Evolutionary conservation across 2,113 vertebrate genomes (phyloP), one percentile per base, ranked within the genome.

Genomic region (Dermatemys mawii): DNA sequence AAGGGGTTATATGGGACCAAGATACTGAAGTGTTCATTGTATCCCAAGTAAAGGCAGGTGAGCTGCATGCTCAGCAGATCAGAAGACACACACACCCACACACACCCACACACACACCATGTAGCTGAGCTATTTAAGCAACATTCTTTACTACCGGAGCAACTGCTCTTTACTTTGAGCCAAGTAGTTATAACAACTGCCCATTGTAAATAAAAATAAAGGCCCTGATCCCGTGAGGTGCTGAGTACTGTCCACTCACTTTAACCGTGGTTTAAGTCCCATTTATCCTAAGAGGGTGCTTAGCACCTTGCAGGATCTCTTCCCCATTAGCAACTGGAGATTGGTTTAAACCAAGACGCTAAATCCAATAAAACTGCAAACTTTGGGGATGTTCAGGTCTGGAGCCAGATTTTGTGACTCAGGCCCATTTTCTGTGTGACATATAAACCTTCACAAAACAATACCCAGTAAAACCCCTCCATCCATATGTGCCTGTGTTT

Each of bases 401-500:
- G 5, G 2, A 7, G 44, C 50, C 51, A 44, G 7, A 6, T 75
- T 93, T 87, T 78, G 41, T 8, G 67, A 3, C 6, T 53, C 67
- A 90, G 57, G 11, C 32, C 8, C 13, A 84, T n/a, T 27, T 29
- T 46, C 29, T 29, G 29, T 19, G n/a, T n/a, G 32, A 76, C 46
- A 54, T 19, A 35, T 53, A 78, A 55, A 55, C 41, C 41, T 55
- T 86, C 32, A n/a, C 73, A 79, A 51, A 78, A 2, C 21, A 7
- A 67, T n/a, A n/a, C 60, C 60, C 60, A 67, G 35, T 67, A 17
- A 67, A 50, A 12, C 22, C 80, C 46, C 17, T 27, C 5, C 41
- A 27, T 24, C 63, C 38, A 0, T 16, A 84, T 0, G 3, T 50
- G 5, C 50, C 55, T 44, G 73, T 16, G 24, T 8, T 32, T 57